These are phyloP conservation scores for Craniophora ligustri DNA, from an alignment of 2,888 invertebrate genomes.

Conservation along the genomic window DNA sequence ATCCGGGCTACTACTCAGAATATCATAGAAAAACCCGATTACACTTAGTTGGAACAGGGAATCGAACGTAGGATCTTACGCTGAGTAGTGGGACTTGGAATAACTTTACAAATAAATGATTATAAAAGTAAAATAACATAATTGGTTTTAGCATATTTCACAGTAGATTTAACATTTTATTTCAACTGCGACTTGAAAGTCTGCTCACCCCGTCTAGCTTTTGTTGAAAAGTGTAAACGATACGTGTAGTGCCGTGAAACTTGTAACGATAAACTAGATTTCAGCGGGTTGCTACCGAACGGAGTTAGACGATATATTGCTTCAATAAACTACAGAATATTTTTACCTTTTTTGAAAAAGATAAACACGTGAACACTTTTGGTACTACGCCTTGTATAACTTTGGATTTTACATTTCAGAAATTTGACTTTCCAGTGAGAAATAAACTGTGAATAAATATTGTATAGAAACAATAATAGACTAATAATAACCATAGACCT, in stretches of 20 bases:
- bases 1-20: no score
- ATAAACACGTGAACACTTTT: conserved; percentile 31
- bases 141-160: no score
- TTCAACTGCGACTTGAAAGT: neutral
- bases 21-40: no score
- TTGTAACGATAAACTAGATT: conserved; percentile 59
- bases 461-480: no score
- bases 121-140: no score
- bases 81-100: no score
- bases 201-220: neutral
- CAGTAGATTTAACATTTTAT: neutral
- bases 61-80: no score
- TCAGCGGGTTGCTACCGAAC: conserved; percentile 43
- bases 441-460: neutral
- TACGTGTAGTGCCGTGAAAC: conserved; percentile 32
- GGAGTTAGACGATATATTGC: conserved; percentile 52
- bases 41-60: no score
- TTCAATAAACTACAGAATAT: conserved; percentile 47
- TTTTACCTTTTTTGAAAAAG: conserved; percentile 39
- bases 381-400: conserved; percentile 6
- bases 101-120: no score
- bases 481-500: no score
- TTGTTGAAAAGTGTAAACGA: conserved; percentile 28
- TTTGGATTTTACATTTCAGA: conserved; percentile 20
- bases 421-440: conserved; percentile 1